Evolutionary conservation across 2,888 invertebrate species (phyloP).

Genomic region (Tetragonula carbonaria): DNA sequence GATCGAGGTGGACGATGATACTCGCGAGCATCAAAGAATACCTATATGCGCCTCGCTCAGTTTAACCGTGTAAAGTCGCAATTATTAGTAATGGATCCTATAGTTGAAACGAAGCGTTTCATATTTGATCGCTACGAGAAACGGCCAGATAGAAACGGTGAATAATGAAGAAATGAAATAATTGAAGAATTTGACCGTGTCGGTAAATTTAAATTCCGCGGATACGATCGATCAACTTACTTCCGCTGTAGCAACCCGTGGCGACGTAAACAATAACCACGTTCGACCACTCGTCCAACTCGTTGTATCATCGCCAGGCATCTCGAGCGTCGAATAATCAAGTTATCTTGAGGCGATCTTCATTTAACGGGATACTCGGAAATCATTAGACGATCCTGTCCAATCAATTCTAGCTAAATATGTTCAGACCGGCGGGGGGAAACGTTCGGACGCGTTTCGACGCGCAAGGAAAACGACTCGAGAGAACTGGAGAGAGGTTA

Average conservation of each 20-base stretch:
- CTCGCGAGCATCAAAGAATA: no score
- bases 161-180: slow-evolving; percentile 20
- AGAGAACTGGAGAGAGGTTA: slow-evolving; percentile 8
- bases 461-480: slow-evolving; percentile 2
- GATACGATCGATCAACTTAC: neutral
- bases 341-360: slow-evolving; percentile 21
- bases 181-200: neutral
- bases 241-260: neutral
- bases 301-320: neutral
- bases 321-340: slow-evolving; percentile 18
- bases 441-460: neutral
- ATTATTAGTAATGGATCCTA: slow-evolving; percentile 15
- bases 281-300: neutral
- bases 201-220: slow-evolving; percentile 16
- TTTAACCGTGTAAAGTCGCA: slow-evolving; percentile 3
- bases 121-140: neutral
- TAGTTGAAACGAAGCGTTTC: neutral
- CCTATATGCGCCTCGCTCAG: neutral
- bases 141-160: neutral
- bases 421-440: neutral
- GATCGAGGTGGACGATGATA: neutral
- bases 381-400: slow-evolving; percentile 19
- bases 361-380: slow-evolving; percentile 15
- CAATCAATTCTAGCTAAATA: slow-evolving; percentile 22
- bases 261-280: neutral